Base-by-base conservation (phyloP, 1,140 invertebrate genomes). In the Pemphigus obesinymphae region DNA sequence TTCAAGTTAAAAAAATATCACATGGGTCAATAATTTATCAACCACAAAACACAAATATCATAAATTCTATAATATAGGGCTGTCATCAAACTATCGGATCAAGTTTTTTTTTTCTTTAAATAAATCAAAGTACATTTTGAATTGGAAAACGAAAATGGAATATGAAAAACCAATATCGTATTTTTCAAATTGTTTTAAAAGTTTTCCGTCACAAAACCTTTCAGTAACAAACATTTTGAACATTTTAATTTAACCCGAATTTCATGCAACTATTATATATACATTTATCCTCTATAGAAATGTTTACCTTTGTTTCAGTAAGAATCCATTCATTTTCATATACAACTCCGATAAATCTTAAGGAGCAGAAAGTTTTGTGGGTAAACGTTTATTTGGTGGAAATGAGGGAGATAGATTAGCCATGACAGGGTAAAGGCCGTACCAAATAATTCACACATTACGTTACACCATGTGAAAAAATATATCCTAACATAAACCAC, bases 391-490 rank as follows among this genome's bases (percentile, higher is more conserved):
- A 53, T 20, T 29, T 26, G 34, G 31, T 50, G 10, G 76, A 80
- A 40, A 58, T 80, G 40, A 80, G 40, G 55, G 55, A 61, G 53
- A 58, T 55, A 58, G 76, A 80, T 80, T 63, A 63, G 76, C 37
- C 37, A 29, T 55, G 76, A 80, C 76, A 80, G 76, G 76, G 55
- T 80, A 80, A 80, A 63, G 76, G 76, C 76, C 40, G 76, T 31
- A 80, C 76, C 76, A 63, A 80, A 80, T 80, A 80, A 80, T 80
- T 80, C 76, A 80, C 76, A 80, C 76, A 63, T 80, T 80, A 45
- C 10, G 23, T 40, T 43, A 63, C 76, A 63, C 76, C 13, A 63
- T 80, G 50, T 55, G 75, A 58, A 78, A 78, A 75, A 78, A 78
- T 78, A 78, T 78, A 20, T 10, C 34, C n/a, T 78, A 78, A 78